phyloP scores from a whole-genome alignment of 1,140 invertebrate genomes.

The Hypsibius dujardini region DNA sequence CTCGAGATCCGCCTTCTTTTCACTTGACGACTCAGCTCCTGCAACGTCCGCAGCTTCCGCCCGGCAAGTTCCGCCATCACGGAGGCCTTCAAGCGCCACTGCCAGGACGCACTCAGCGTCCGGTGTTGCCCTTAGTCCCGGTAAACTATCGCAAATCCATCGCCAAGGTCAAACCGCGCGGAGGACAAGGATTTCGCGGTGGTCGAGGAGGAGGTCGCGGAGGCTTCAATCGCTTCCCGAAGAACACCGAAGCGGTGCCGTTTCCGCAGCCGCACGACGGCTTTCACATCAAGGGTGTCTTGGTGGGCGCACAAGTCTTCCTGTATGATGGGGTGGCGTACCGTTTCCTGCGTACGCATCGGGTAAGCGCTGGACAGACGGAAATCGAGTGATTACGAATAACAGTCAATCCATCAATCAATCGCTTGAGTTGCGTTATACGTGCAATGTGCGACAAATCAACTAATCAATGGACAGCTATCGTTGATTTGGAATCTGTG shows the following conservation, averaged over 20 bases:
- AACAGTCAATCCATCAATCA: no score
- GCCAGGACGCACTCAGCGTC: no score
- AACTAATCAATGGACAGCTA: background rate
- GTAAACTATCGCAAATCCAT: conserved; percentile 10
- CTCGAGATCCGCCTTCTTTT: no score
- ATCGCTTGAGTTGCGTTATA: no score
- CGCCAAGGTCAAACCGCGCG: background rate
- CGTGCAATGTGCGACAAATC: no score
- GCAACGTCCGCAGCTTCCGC: no score
- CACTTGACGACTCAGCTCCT: no score
- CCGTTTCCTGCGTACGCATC: conserved; percentile 6
- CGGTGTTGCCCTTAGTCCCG: background rate
- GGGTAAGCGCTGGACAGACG: background rate
- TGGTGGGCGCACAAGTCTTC: background rate
- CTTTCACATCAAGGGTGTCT: background rate
- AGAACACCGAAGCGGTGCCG: background rate
- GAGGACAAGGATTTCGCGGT: background rate
- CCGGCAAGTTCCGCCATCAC: no score
- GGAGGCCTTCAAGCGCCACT: no score
- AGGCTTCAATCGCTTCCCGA: background rate
- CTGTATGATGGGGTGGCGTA: background rate
- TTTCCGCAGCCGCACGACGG: background rate
- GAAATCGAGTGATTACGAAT: no score
- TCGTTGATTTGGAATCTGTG: background rate
- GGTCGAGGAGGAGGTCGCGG: background rate